Base-by-base conservation (phyloP, 2,797 vertebrate genomes). In the Muscicapa striata region DNA sequence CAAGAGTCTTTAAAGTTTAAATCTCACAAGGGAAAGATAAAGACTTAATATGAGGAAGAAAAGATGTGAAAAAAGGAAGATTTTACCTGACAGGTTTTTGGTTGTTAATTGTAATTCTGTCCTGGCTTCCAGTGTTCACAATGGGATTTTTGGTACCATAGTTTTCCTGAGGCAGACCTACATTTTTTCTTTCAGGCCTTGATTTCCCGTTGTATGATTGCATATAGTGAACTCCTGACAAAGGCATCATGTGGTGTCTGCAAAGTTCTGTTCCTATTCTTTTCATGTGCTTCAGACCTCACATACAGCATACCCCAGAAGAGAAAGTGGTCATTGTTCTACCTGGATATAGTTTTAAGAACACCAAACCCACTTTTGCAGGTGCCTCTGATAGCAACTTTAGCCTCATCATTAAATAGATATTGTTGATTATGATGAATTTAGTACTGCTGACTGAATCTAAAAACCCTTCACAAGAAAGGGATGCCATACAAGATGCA, bases 1-100 rank as follows among this genome's bases (percentile, higher is more conserved):
- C 70, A 91, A 66, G 78, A 69, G 48, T 84, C 52, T 95, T 94
- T 89, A 95, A 95, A 94, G 70, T 86, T 95, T 87, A 94, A 97
- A 61, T 93, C 79, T 93, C 96, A 89, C 81, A 84, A 80, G 89
- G 94, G 93, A 96, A 93, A 87, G 43, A 94, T 64, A 90, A 92
- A 87, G 66, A 84, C 34, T 77, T 89, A 77, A 82, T 73, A 75
- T 55, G 59, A 90, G 34, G 14, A 5, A 77, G 51, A n/a, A 84
- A 74, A 94, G 80, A 64, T 18, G 36, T 43, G 23, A 43, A 52
- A 88, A 90, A 78, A 10, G 6, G 27, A 87, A 87, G 26, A 54
- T 57, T 17, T 85, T 59, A 77, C 61, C 70, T 94, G 87, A 76
- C 59, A 41, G 9, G 6, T 73, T 69, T 89, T 67, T 76, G 49